These are phyloP conservation scores for Lucilia sericata DNA, from an alignment of 1,140 invertebrate species.

Conservation along the genomic window DNA sequence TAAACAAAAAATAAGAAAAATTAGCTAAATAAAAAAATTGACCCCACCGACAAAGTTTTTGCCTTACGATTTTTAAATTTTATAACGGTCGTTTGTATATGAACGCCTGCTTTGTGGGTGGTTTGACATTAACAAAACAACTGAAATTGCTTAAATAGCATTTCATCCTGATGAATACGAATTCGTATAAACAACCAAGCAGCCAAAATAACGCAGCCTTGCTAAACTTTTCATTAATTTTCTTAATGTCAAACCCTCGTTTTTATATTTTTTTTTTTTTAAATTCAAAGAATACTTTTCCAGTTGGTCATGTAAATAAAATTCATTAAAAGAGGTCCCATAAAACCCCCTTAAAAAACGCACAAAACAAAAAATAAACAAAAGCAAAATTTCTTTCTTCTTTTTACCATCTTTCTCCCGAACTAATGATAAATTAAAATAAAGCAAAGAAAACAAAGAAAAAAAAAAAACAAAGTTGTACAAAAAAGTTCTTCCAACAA, in stretches of 20 bases:
- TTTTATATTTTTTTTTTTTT: background rate
- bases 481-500: no score
- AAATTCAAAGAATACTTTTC: background rate
- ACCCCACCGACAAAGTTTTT: conserved; percentile 7
- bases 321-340: conserved; percentile 32
- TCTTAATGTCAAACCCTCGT: conserved; percentile 39
- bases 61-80: background rate
- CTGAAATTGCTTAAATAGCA: background rate
- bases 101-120: background rate
- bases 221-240: conserved; percentile 33
- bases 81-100: background rate
- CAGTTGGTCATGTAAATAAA: conserved; percentile 38
- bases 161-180: conserved; percentile 3
- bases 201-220: background rate
- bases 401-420: background rate
- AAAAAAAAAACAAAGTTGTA: background rate
- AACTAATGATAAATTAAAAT: background rate
- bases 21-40: conserved; percentile 8
- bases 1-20: background rate
- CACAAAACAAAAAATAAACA: background rate
- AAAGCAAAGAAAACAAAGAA: background rate
- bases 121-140: background rate
- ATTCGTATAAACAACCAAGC: background rate
- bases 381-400: conserved; percentile 13
- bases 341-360: background rate